These are phyloP conservation scores for Amphilophus citrinellus DNA, from an alignment of 2,113 vertebrate species.

Conservation along the genomic window DNA sequence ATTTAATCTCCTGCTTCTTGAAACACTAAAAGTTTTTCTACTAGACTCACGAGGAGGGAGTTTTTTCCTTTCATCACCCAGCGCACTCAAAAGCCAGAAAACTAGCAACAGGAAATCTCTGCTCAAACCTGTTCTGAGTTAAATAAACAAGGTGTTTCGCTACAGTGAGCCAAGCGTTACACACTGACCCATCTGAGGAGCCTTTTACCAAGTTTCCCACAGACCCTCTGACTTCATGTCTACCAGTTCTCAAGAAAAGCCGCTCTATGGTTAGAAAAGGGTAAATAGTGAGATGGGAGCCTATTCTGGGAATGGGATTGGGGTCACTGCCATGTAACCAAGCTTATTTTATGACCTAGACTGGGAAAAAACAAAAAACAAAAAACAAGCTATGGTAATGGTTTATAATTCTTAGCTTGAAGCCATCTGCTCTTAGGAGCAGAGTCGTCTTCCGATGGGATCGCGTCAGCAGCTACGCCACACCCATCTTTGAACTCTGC, in stretches of 20 bases:
- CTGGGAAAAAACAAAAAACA: background rate
- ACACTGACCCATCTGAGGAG: constrained; percentile 61
- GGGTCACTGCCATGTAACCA: constrained; percentile 14
- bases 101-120: constrained; percentile 45
- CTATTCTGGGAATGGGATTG: constrained; percentile 22
- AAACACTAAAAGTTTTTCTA: background rate
- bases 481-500: background rate
- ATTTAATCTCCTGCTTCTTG: background rate
- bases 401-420: constrained; percentile 1
- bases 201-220: constrained; percentile 59
- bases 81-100: constrained; percentile 16
- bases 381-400: background rate
- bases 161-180: constrained; percentile 69
- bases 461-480: background rate
- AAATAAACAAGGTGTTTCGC: constrained; percentile 72
- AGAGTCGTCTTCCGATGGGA: background rate
- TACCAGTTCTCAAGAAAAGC: constrained; percentile 23
- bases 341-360: constrained; percentile 24
- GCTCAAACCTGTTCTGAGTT: constrained; percentile 41
- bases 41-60: background rate
- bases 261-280: constrained; percentile 1
- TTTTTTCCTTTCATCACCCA: constrained; percentile 4
- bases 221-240: constrained; percentile 50
- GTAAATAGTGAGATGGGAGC: constrained; percentile 13
- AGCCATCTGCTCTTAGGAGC: background rate